Conservation (phyloP, 2,888 invertebrate genomes). For the Tiphia femorata region DNA sequence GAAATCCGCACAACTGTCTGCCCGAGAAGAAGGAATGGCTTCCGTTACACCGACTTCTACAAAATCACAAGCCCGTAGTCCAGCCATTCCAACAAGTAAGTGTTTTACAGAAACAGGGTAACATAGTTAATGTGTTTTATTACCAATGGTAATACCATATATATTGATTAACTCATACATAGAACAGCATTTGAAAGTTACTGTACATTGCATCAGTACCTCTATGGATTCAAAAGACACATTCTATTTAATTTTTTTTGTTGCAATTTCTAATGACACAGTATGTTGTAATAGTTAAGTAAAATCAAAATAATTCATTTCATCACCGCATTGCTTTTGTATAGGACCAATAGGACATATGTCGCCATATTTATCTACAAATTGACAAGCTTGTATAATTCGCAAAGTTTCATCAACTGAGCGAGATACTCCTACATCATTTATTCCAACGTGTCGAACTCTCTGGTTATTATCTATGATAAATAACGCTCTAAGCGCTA, state of each 20-base stretch:
- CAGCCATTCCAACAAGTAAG: constrained; percentile 62
- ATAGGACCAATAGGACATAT: constrained; percentile 41
- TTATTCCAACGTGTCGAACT: constrained; percentile 92
- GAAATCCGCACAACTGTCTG: constrained; percentile 56
- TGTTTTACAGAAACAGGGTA: constrained; percentile 27
- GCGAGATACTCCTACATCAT: constrained; percentile 93
- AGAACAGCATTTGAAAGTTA: not conserved
- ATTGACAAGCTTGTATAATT: constrained; percentile 95
- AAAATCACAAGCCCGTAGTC: constrained; percentile 53
- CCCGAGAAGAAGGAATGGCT: constrained; percentile 49
- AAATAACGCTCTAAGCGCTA: constrained; percentile 92
- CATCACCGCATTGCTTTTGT: not conserved
- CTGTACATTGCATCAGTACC: too few species aligned
- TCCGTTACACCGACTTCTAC: constrained; percentile 52
- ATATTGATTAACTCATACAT: not conserved
- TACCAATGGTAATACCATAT: too few species aligned
- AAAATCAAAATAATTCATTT: constrained; percentile 15
- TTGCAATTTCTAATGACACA: not conserved
- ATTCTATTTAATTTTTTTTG: too few species aligned
- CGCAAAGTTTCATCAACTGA: constrained; percentile 93
- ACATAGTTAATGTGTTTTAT: too few species aligned
- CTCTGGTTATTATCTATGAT: constrained; percentile 89
- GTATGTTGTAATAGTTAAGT: not conserved
- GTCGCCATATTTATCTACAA: constrained; percentile 90
- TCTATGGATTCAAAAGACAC: not conserved